Base-by-base conservation (phyloP, 2,888 invertebrate species). In the Tenthredo livida region DNA sequence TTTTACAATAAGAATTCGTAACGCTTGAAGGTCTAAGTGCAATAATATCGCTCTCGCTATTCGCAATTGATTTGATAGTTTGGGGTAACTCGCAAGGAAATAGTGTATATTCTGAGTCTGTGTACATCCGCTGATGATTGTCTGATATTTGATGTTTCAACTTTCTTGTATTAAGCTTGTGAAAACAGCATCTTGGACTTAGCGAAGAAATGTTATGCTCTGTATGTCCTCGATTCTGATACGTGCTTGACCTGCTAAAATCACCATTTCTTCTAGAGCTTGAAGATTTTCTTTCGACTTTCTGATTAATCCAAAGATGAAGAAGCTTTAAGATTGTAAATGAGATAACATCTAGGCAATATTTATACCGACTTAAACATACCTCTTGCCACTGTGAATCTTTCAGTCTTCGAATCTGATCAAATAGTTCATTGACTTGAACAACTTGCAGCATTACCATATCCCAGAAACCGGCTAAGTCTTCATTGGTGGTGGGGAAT, bases 391-490 rank as follows among this genome's bases (percentile, higher is more conserved):
- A 97, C 85, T 95, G 94, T 87, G 96, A 96, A 15, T 93, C 94
- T 89, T 95, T 95, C 15, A 97, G 93, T 12, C 91, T 91, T 7
- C 95, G 95, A 58, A 97, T 95, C 86, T 97, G 96, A 17, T 95
- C 94, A 92, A 97, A 98, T 88, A 97, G 94, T 5, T 95, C 95
- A 91, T 98, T 96, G 84, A 99, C 96, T 91, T 98, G 97, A 86
- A 96, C 96, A 29, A 99, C 97, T 94, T 99, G 98, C 78, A 99
- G 95, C 93, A 97, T 96, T 43, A 99, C 98, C 98, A 99, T 98
- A 93, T 99, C 99, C 99, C 99, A 99, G 94, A 99, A 99, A 0
- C 99, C 99, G 90, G 97, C 98, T 87, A 99, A 94, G 93, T 99
- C 99, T 89, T 97, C 97, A 88, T 96, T 94, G 0, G 98, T 98